Base-by-base conservation (phyloP, 23 tunicate species). In the Trididemnum clinides region DNA sequence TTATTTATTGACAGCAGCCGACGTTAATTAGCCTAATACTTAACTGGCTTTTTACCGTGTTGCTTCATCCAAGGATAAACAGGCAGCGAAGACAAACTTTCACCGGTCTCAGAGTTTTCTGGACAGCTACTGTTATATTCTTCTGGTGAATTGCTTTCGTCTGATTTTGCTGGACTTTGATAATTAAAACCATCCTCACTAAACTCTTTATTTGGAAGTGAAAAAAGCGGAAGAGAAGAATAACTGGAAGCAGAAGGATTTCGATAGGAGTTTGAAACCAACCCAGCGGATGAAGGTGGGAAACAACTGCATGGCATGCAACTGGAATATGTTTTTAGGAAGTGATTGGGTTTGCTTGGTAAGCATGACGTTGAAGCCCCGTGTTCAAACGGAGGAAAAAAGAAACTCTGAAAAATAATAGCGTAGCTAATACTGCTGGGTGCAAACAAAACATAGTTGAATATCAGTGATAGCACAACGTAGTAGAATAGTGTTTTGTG, bases 1-100 rank as follows among this genome's bases (percentile, higher is more conserved):
- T 15, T 15, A 44, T 44, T 15, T 44, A 7, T 44, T 44, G 10
- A 15, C 10, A 44, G 10, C 54, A 44, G 54, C 15, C 27, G 6
- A 62, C 6, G 21, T 12, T 12, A 21, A 4, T 62, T 21, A 21
- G 18, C 21, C 21, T 62, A 21, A 12, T 12, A 15, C 4, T 62
- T 62, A 62, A 10, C 10, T 21, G 4, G 27, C 21, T 62, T 4
- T 33, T 69, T 38, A 73, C 80, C 80, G 4, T 73, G 80, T 39
- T 73, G 80, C 25, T 26, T 73, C 80, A 73, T 73, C 80, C 80
- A 73, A 19, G 80, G 80, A 23, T 73, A 73, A 5, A 73, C 80
- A 4, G 57, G 80, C 5, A 73, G 10, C 3, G 80, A 73, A 3
- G 80, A 37, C 7, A 2, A 20, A 38, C 22, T 22, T 37, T 73